A percentile compares a stretch with the other conserved stretches of the same genome.
These are phyloP conservation scores for Oryzias sinensis DNA, from an alignment of 2,797 vertebrate species.

Conservation along the genomic window DNA sequence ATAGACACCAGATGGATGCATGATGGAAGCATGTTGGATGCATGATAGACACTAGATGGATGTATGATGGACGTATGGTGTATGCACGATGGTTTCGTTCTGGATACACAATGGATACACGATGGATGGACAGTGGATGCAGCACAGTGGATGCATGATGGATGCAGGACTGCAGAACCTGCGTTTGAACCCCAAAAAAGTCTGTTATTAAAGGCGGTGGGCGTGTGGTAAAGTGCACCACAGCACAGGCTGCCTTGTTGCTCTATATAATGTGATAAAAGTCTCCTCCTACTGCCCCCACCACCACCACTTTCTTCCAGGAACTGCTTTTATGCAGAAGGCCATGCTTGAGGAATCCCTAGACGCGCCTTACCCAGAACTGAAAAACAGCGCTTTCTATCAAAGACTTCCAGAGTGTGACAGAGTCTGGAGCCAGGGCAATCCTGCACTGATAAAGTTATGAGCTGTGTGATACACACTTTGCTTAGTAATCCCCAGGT, in stretches of 20 bases:
- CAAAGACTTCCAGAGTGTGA: conserved; percentile 59
- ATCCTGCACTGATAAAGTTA: conserved; percentile 59
- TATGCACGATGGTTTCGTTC: too few relatives aligned
- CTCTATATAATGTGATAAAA: conserved; percentile 44
- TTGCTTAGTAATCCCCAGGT: conserved; percentile 18
- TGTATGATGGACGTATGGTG: too few relatives aligned
- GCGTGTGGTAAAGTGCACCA: conserved; percentile 30
- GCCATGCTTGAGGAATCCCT: conserved; percentile 65
- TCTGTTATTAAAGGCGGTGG: conserved; percentile 35
- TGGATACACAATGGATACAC: too few relatives aligned
- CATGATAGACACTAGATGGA: too few relatives aligned
- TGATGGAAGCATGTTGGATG: too few relatives aligned
- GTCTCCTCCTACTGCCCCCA: conserved; percentile 37
- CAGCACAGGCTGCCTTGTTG: conserved; percentile 16
- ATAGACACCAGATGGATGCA: too few relatives aligned
- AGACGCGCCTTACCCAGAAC: conserved; percentile 68
- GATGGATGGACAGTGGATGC: too few relatives aligned
- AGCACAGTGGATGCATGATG: too few relatives aligned
- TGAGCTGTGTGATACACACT: conserved; percentile 27
- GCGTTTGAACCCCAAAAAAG: conserved; percentile 2
- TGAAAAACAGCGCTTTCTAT: conserved; percentile 64
- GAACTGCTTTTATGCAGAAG: conserved; percentile 65
- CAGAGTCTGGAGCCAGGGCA: conserved; percentile 48
- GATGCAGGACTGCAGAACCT: too few relatives aligned
- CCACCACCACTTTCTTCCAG: conserved; percentile 24